Evolutionary conservation across 1,140 invertebrate species (phyloP).

Genomic region (Penaeus chinensis): DNA sequence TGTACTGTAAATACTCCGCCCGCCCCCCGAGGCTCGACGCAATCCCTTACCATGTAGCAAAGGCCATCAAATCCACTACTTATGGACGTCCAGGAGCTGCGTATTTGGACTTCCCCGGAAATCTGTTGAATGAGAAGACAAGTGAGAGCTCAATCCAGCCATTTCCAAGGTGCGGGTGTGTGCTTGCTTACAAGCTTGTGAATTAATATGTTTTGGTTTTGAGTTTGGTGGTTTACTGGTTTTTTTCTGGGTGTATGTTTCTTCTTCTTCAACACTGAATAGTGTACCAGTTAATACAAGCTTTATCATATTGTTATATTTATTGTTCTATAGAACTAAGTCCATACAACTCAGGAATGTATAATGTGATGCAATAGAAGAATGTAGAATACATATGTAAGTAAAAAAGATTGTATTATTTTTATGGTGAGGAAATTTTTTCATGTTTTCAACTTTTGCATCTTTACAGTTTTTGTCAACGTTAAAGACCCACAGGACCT

Average conservation of each 20-base stretch:
- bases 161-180: conserved; percentile 65
- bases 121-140: conserved; percentile 75
- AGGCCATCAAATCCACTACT: conserved; percentile 84
- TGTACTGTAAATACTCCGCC: conserved; percentile 91
- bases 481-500: background rate
- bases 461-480: background rate
- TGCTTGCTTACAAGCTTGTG: background rate
- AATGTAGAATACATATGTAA: too few relatives aligned
- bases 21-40: conserved; percentile 83
- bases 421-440: too few relatives aligned
- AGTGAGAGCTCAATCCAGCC: conserved; percentile 68
- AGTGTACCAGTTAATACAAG: too few relatives aligned
- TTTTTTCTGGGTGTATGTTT: too few relatives aligned
- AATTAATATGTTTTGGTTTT: background rate
- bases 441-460: too few relatives aligned
- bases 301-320: too few relatives aligned
- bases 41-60: conserved; percentile 92
- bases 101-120: conserved; percentile 92
- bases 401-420: too few relatives aligned
- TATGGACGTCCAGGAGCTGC: conserved; percentile 89
- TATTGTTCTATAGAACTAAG: too few relatives aligned
- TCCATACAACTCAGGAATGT: too few relatives aligned
- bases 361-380: too few relatives aligned
- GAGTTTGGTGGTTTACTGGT: background rate
- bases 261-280: too few relatives aligned